Evolutionary conservation across 2,797 vertebrate genomes (phyloP).

Genomic region (Lophius americanus): DNA sequence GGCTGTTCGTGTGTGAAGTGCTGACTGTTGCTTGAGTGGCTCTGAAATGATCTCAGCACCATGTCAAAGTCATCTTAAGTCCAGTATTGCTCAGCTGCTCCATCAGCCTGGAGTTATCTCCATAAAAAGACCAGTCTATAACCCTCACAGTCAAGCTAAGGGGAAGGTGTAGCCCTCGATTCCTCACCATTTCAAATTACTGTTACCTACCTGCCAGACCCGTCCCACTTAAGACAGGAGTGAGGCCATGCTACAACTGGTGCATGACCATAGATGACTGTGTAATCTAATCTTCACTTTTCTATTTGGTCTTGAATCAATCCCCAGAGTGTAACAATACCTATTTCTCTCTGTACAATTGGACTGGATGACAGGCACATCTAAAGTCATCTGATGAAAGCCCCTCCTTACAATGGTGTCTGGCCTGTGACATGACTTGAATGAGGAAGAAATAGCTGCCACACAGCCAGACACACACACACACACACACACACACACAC

Average conservation of each 20-base stretch:
- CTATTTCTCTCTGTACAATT: conserved; percentile 87
- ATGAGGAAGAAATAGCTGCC: conserved; percentile 78
- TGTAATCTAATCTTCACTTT: conserved; percentile 77
- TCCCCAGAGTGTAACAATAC: conserved; percentile 83
- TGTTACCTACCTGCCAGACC: conserved; percentile 56
- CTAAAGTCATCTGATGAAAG: conserved; percentile 86
- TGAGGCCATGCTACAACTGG: conserved; percentile 44
- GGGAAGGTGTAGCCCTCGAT: conserved; percentile 40
- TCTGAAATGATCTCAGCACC: conserved; percentile 56
- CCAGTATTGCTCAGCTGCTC: conserved; percentile 55
- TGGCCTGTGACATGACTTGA: conserved; percentile 86
- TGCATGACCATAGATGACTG: conserved; percentile 63
- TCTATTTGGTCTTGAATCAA: conserved; percentile 86
- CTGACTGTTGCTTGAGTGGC: conserved; percentile 57
- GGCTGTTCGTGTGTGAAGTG: conserved; percentile 51
- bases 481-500: conserved; percentile 34
- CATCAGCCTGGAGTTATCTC: conserved; percentile 62
- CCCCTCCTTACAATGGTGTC: conserved; percentile 83
- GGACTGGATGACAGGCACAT: conserved; percentile 85
- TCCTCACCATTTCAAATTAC: conserved; percentile 62
- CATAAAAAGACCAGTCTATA: conserved; percentile 64
- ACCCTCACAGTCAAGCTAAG: conserved; percentile 43
- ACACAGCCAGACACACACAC: conserved; percentile 29
- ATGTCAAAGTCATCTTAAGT: conserved; percentile 50
- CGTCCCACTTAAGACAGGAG: conserved; percentile 51